phyloP scores from a whole-genome alignment of 2,797 vertebrate genomes.

The Moxostoma hubbsi region DNA sequence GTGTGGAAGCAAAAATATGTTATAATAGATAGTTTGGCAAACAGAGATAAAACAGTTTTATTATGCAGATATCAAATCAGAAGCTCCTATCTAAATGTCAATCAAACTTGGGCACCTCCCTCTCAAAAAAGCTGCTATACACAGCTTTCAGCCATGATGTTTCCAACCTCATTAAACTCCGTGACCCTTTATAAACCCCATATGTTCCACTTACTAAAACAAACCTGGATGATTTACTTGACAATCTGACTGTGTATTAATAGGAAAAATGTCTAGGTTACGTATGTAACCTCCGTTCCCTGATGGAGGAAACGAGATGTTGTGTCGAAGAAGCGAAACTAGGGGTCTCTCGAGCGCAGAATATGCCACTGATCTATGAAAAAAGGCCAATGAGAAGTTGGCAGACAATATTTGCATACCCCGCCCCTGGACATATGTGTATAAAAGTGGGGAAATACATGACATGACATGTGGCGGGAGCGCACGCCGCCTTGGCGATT shows the following conservation, averaged over 20 bases:
- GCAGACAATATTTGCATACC: too few species aligned
- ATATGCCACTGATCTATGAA: too few species aligned
- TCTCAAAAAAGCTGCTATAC: slow-evolving; percentile 30
- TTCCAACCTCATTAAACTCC: slow-evolving; percentile 63
- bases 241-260: slow-evolving; percentile 57
- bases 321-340: too few species aligned
- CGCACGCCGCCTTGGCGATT: too few species aligned
- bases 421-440: too few species aligned
- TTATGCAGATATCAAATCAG: slow-evolving; percentile 73
- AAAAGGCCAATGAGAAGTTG: too few species aligned
- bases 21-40: slow-evolving; percentile 72
- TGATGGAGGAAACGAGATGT: too few species aligned
- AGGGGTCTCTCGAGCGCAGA: too few species aligned
- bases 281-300: too few species aligned
- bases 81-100: slow-evolving; percentile 71
- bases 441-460: too few species aligned
- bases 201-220: slow-evolving; percentile 42
- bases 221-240: slow-evolving; percentile 48
- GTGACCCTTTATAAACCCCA: slow-evolving; percentile 41
- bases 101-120: slow-evolving; percentile 65
- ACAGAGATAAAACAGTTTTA: slow-evolving; percentile 76
- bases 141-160: slow-evolving; percentile 10
- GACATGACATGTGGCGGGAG: too few species aligned
- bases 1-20: slow-evolving; percentile 29
- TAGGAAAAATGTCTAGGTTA: too few species aligned